Base-by-base conservation (phyloP, 1,140 invertebrate species). In the Diachasmimorpha longicaudata region DNA sequence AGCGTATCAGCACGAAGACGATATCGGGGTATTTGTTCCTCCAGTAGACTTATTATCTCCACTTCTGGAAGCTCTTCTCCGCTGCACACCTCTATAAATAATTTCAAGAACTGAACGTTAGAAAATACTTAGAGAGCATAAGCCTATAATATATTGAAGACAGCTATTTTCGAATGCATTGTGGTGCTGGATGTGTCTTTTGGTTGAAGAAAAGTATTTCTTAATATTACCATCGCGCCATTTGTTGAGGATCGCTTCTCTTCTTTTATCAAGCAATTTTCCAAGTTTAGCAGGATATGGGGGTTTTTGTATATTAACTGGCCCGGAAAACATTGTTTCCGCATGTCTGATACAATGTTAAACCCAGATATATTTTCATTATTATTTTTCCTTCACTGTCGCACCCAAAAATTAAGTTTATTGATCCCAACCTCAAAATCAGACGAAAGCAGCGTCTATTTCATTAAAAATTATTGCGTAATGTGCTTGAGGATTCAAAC, bases 21-120 rank as follows among this genome's bases (percentile, higher is more conserved):
- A 87, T 99, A 99, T 84, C 93, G 94, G 66, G 97, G 97, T 87
- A 99, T 97, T 89, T 97, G 95, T 87, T 99, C 97, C 89, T 98
- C 95, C 66, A 98, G 90, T 80, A 99, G 90, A 87, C 96, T 97
- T 85, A 98, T 94, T 84, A 98, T 96, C 89, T 99, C 97, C 80
- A 98, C 96, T 91, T 99, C 93, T 85, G 94, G 94, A 86, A 96
- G 90, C 86, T 96, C 93, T 86, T 93, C 95, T 88, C 93, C 93
- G 89, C 94, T 95, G 91, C 95, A 96, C 87, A 97, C 91, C 89
- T 96, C 95, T 96, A 91, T 21, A 90, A 91, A 72, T 14, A 37
- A 63, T 70, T 42, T n/a, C 39, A 46, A 4, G n/a, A 63, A 1
- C 21, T 4, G 13, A 63, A 21, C 23, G 23, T 63, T 63, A 63